Base-by-base conservation (phyloP, 2,888 invertebrate genomes). In the Caenorhabditis sp. region DNA sequence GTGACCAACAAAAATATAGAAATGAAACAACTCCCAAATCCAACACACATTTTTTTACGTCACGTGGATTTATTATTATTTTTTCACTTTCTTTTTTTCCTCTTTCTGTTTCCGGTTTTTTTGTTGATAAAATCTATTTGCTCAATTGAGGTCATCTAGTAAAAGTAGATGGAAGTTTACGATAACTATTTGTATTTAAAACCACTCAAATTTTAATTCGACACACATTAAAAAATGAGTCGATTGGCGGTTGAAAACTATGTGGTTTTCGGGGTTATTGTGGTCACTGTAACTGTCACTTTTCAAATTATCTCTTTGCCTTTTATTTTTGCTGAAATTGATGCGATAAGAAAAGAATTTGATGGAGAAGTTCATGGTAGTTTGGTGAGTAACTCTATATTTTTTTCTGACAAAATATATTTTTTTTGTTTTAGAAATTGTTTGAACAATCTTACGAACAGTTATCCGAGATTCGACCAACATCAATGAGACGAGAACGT, bases 301-400 rank as follows among this genome's bases (percentile, higher is more conserved):
- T 64, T 66, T 50, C 72, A 72, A 38, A 43, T 72, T 25, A 26
- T 72, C 3, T 72, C 67, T 23, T 53, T 72, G 7, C 72, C 72
- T 1, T 67, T 72, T 59, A n/a, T 72, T 61, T 72, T 72, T 61
- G 64, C 72, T 27, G 72, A 72, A 67, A 64, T 72, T 17, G 67
- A 72, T 20, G 20, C 67, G 49, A 72, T 72, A 49, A 67, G 72
- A 1, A 49, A 36, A 23, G 72, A 72, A 8, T 72, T 72, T 25
- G 72, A 72, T 62, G 10, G n/a, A 12, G 72, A 67, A 26, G 61
- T 72, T 49, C 50, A 58, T 49, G 59, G 64, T 21, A 67, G 67
- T 8, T 2, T 72, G 63, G 63, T 53, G 12, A 23, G 53, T n/a
- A n/a, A n/a, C n/a, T n/a, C n/a, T n/a, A n/a, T n/a, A n/a, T 50